phyloP scores from a whole-genome alignment of 2,113 vertebrate species.

The Machaerirhynchus nigripectus region DNA sequence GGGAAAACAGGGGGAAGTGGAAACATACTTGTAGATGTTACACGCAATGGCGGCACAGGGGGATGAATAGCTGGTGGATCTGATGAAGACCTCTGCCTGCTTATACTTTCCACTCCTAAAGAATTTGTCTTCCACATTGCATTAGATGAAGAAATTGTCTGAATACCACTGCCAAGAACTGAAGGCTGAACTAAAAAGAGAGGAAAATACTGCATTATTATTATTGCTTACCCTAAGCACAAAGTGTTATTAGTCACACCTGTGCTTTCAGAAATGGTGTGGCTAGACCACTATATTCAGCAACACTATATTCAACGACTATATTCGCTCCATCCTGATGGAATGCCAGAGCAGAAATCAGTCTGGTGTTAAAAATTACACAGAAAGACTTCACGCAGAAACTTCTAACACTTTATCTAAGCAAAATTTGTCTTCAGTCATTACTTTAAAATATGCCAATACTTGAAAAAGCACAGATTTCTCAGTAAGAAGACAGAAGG shows the following conservation, averaged over 20 bases:
- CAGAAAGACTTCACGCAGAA: background rate
- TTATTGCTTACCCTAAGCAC: slow-evolving; percentile 39
- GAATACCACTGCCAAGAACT: slow-evolving; percentile 78
- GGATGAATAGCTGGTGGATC: slow-evolving; percentile 98
- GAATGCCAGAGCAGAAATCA: background rate
- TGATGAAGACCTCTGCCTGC: slow-evolving; percentile 94
- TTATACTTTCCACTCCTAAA: slow-evolving; percentile 81
- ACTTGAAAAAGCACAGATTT: background rate
- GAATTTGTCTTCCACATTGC: slow-evolving; percentile 88
- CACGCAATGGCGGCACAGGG: slow-evolving; percentile 90
- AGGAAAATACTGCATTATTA: slow-evolving; percentile 77
- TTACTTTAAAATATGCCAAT: background rate
- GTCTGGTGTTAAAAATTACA: background rate
- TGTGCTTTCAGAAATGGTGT: background rate
- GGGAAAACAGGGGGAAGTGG: slow-evolving; percentile 53
- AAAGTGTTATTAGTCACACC: background rate
- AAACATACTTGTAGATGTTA: slow-evolving; percentile 91
- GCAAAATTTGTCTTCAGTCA: background rate
- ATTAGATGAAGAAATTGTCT: slow-evolving; percentile 80
- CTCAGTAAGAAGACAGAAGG: background rate
- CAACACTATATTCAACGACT: background rate
- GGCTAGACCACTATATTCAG: background rate
- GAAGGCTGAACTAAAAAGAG: slow-evolving; percentile 84
- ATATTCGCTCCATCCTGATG: background rate
- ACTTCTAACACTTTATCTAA: background rate